Evolutionary conservation across 2,797 vertebrate species (phyloP), one percentile per base, ranked within the genome.

Genomic region (Hipposideros larvatus): DNA sequence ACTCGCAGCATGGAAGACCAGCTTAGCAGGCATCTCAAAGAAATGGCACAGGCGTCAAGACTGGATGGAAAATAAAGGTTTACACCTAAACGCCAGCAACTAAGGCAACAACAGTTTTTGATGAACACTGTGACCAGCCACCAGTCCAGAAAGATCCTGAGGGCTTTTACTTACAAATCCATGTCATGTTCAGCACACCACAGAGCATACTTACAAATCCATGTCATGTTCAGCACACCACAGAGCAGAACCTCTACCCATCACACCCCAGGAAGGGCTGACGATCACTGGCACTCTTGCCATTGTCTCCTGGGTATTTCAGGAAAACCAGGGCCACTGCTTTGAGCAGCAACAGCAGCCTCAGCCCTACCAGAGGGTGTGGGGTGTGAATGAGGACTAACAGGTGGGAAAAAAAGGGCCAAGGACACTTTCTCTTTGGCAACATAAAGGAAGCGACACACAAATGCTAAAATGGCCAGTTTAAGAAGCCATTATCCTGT

Each of bases 401-500:
- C 63, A 19, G 57, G 7, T 0, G 7, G 43, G 73, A 59, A 28
- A 14, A 55, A 46, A 19, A 19, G n/a, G n/a, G 66, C 22, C 19
- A 84, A 15, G 21, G 66, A 61, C 31, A 7, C 14, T 18, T 70
- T 70, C 28, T 9, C 21, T 34, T 53, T 8, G 37, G 73, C 14
- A 1, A 34, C 5, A 0, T 55, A 46, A 65, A 22, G 31, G 48
- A 5, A 46, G 41, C 37, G 14, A 79, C 48, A 14, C 9, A 11
- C 13, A 15, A 34, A 68, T 2, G 34, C 13, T 3, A 26, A 51
- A 11, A 28, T 5, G 9, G 43, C n/a, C 61, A 26, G 5, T 10
- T 51, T 15, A 34, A 31, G 2, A 21, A 15, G 26, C n/a, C 51
- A 34, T 1, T 0, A 1, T 18, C 18, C 22, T 15, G 37, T 1